A percentile compares a stretch with the other conserved stretches of the same genome.
Conservation (phyloP, 2,797 vertebrate genomes). For the Australoheros facetus region DNA sequence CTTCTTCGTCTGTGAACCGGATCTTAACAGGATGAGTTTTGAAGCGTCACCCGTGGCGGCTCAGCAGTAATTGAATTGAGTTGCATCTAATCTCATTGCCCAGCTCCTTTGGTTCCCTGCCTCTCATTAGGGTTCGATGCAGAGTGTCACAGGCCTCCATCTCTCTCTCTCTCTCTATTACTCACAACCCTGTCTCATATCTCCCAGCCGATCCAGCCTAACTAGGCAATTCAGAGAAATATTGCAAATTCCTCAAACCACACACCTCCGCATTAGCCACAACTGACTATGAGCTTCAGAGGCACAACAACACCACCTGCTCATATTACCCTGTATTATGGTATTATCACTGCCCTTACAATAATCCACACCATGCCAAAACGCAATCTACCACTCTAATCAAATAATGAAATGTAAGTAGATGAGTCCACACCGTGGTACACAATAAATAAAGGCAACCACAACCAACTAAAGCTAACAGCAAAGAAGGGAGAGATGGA, state of each 20-base stretch:
- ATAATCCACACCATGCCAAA: conserved; percentile 35
- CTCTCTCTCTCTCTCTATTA: conserved; percentile 30
- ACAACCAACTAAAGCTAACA: background rate
- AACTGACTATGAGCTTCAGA: conserved; percentile 15
- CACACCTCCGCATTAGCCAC: conserved; percentile 27
- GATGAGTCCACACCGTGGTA: background rate
- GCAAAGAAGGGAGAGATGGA: background rate
- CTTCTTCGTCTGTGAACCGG: conserved; percentile 68
- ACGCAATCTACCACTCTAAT: conserved; percentile 40
- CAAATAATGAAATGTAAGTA: conserved; percentile 28
- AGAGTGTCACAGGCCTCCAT: conserved; percentile 65
- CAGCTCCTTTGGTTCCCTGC: conserved; percentile 72
- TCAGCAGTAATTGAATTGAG: conserved; percentile 84
- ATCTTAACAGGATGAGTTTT: conserved; percentile 86
- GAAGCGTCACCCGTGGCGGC: conserved; percentile 82
- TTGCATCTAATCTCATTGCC: conserved; percentile 85
- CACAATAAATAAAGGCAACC: background rate
- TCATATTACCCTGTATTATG: conserved; percentile 10
- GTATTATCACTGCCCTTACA: conserved; percentile 33
- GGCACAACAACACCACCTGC: background rate
- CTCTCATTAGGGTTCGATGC: conserved; percentile 74
- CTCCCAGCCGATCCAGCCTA: conserved; percentile 60
- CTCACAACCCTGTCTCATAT: conserved; percentile 41
- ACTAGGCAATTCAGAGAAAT: conserved; percentile 69
- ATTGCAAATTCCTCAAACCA: conserved; percentile 50